Evolutionary conservation across 2,888 invertebrate genomes (phyloP).

Genomic region (Volucella inanis): DNA sequence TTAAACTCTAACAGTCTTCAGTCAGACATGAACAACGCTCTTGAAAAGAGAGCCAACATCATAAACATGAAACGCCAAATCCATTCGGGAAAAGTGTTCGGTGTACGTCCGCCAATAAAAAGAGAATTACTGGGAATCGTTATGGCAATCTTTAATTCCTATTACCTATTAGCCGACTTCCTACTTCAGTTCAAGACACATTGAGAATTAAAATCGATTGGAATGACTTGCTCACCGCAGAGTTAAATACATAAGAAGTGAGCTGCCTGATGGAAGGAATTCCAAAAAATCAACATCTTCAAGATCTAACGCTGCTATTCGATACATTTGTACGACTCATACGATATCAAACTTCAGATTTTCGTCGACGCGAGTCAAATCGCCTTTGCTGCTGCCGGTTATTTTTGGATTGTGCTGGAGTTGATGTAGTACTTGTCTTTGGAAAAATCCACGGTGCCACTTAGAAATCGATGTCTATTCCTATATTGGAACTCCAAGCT

Average conservation of each 20-base stretch:
- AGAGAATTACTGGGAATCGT: conserved; percentile 38
- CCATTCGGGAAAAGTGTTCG: conserved; percentile 67
- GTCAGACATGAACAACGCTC: neutral
- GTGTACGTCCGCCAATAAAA: conserved; percentile 48
- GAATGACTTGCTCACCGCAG: conserved; percentile 44
- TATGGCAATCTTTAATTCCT: conserved; percentile 32
- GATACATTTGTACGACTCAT: neutral
- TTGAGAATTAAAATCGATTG: conserved; percentile 32
- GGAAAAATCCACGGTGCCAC: conserved; percentile 45
- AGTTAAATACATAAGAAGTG: conserved; percentile 34
- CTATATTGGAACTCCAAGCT: no score
- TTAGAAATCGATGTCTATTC: conserved; percentile 35
- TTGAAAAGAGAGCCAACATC: neutral
- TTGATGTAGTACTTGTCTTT: conserved; percentile 35
- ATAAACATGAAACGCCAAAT: conserved; percentile 32
- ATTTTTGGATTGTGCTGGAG: conserved; percentile 19
- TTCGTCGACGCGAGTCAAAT: conserved; percentile 16
- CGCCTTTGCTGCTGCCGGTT: neutral
- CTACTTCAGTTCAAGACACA: conserved; percentile 55
- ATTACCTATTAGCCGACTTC: conserved; percentile 75
- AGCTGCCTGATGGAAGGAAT: conserved; percentile 48
- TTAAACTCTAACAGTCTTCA: conserved; percentile 51
- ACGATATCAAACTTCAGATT: conserved; percentile 30
- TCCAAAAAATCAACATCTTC: conserved; percentile 21
- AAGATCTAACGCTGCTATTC: conserved; percentile 35